Percentiles rank a stretch among this genome's conserved stretches.
phyloP scores from a whole-genome alignment of 2,797 vertebrate genomes.

The Anomalospiza imberbis region DNA sequence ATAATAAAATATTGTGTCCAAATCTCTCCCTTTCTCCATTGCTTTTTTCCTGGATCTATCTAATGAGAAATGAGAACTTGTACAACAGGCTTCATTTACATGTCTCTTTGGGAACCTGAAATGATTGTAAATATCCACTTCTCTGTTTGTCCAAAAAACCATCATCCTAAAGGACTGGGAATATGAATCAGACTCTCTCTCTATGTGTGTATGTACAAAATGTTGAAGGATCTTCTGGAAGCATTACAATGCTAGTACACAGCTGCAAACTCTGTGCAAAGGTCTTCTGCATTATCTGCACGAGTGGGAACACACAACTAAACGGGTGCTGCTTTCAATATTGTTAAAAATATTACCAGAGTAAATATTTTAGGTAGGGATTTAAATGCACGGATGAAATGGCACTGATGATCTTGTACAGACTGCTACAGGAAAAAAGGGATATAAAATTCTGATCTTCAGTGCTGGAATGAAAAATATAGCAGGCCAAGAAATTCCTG shows the following conservation, averaged over 20 bases:
- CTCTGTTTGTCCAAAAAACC: not conserved
- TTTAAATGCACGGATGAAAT: not conserved
- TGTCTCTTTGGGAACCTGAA: not conserved
- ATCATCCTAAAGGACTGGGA: not conserved
- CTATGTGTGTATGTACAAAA: accelerated
- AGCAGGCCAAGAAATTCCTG: not conserved
- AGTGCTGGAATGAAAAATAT: not conserved
- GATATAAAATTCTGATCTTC: not conserved
- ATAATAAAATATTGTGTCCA: not conserved
- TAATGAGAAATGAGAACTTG: not conserved
- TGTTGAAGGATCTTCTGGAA: not conserved
- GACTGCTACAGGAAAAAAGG: not conserved
- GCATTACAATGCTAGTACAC: not conserved
- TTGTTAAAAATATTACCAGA: not conserved
- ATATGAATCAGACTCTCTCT: not conserved
- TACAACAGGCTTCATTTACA: not conserved
- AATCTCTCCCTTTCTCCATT: not conserved
- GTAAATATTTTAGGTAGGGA: not conserved
- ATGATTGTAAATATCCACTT: not conserved
- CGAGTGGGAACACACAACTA: not conserved
- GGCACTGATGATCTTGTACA: not conserved
- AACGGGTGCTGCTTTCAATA: not conserved
- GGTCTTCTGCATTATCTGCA: not conserved
- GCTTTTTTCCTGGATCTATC: not conserved
- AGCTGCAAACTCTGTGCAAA: not conserved